Percentiles rank a stretch among this genome's conserved stretches.
phyloP scores from a whole-genome alignment of 2,888 invertebrate species.

The Nomada flava region DNA sequence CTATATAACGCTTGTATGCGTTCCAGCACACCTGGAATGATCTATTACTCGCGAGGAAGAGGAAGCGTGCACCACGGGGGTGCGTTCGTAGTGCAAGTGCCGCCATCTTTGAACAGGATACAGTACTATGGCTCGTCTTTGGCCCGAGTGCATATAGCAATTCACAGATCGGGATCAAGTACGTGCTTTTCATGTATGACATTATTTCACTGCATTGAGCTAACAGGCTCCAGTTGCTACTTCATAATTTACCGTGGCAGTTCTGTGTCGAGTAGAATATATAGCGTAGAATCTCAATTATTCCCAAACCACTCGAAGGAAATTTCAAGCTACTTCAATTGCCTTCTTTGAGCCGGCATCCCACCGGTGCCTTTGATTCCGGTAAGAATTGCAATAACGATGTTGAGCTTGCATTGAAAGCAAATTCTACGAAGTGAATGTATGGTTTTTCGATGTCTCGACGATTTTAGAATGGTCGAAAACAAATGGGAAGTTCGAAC shows the following conservation, averaged over 20 bases:
- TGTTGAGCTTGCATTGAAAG: background rate
- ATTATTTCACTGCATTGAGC: slow-evolving; percentile 42
- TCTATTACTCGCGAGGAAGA: slow-evolving; percentile 15
- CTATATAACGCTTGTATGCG: background rate
- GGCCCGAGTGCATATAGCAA: slow-evolving; percentile 34
- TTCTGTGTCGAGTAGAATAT: slow-evolving; percentile 12
- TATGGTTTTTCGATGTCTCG: background rate
- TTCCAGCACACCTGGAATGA: slow-evolving; percentile 14
- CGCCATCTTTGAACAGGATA: slow-evolving; percentile 55
- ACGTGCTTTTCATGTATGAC: slow-evolving; percentile 37
- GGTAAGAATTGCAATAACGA: background rate
- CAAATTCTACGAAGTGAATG: background rate
- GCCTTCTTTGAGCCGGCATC: slow-evolving; percentile 2
- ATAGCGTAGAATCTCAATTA: slow-evolving; percentile 12
- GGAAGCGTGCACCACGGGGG: slow-evolving; percentile 8
- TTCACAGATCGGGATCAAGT: slow-evolving; percentile 42
- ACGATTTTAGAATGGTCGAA: background rate
- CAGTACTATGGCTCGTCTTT: slow-evolving; percentile 31
- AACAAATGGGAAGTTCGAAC: too few relatives aligned
- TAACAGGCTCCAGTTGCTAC: slow-evolving; percentile 35
- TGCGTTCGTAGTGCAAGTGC: slow-evolving; percentile 42
- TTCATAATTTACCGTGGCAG: slow-evolving; percentile 40
- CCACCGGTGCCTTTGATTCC: background rate
- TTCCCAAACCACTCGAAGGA: slow-evolving; percentile 12
- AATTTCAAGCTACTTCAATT: slow-evolving; percentile 10